These are phyloP conservation scores for Coturnix japonica DNA, from an alignment of 2,113 vertebrate species.

Conservation along the genomic window DNA sequence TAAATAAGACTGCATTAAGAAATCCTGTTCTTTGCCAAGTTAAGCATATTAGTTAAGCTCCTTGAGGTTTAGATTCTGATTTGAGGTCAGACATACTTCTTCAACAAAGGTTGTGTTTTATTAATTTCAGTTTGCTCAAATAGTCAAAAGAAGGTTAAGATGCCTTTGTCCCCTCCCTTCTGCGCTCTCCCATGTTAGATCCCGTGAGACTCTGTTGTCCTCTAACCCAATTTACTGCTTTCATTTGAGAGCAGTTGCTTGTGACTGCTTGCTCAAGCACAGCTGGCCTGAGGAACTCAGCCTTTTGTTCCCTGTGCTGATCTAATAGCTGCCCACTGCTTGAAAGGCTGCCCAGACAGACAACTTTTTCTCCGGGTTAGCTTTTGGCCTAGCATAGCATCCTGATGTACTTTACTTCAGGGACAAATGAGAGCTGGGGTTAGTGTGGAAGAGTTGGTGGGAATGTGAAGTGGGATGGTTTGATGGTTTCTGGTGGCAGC, in stretches of 20 bases:
- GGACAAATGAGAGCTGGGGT: background rate
- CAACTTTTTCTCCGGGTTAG: background rate
- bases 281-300: background rate
- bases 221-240: background rate
- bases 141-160: background rate
- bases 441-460: background rate
- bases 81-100: background rate
- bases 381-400: background rate
- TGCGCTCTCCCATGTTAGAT: background rate
- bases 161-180: background rate
- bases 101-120: background rate
- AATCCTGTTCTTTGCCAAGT: background rate
- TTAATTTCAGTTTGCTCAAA: background rate
- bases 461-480: background rate
- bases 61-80: background rate
- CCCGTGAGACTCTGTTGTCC: background rate
- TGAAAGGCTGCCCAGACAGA: background rate
- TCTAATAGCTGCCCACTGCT: background rate
- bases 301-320: background rate
- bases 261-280: background rate
- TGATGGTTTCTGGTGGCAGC: background rate
- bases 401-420: background rate
- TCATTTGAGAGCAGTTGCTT: background rate
- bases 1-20: background rate
- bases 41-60: background rate